Percentiles rank a stretch among this genome's conserved stretches.
phyloP scores from a whole-genome alignment of 2,888 invertebrate genomes.

The Sialis fuliginosa region DNA sequence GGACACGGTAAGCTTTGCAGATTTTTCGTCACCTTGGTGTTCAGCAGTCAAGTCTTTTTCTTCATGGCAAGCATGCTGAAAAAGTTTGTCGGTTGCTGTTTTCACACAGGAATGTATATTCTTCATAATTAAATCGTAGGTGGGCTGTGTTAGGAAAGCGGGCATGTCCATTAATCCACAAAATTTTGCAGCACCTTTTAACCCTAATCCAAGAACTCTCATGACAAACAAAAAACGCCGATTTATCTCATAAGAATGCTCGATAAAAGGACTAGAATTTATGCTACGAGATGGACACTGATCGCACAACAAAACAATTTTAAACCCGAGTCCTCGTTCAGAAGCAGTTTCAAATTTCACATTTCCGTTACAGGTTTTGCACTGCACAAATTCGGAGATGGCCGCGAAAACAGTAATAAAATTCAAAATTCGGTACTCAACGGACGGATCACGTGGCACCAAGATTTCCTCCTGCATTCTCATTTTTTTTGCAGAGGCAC shows the following conservation, averaged over 20 bases:
- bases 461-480: background rate
- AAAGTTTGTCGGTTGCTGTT: background rate
- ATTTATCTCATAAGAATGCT: constrained; percentile 1
- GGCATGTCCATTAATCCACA: constrained; percentile 11
- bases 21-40: constrained; percentile 4
- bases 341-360: background rate
- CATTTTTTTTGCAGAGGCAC: background rate
- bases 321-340: background rate
- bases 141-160: constrained; percentile 5
- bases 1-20: background rate
- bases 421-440: background rate
- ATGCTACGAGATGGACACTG: background rate
- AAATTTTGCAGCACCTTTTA: constrained; percentile 7
- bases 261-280: background rate
- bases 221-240: constrained; percentile 8
- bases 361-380: background rate
- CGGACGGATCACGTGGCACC: background rate
- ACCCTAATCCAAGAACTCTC: constrained; percentile 9
- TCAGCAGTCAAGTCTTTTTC: background rate
- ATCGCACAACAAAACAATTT: background rate
- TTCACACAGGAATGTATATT: background rate
- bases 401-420: background rate
- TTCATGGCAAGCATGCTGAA: constrained; percentile 6
- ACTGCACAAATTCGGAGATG: background rate
- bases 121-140: background rate